Conservation (phyloP, 2,797 vertebrate species). For the Pseudochaenichthys georgianus region DNA sequence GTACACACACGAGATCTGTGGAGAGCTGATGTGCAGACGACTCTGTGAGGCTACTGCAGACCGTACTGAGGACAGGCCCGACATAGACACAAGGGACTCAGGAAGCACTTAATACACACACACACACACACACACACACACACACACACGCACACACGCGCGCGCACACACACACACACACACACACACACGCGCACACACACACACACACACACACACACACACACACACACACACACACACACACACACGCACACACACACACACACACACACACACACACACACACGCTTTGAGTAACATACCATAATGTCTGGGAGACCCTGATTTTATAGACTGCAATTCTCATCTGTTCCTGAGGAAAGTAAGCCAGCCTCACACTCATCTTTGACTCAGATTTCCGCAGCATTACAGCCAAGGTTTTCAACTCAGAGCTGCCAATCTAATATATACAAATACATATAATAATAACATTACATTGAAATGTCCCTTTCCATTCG, state of each 20-base stretch:
- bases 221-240: conserved; percentile 32
- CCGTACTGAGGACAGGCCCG: conserved; percentile 75
- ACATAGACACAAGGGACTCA: conserved; percentile 79
- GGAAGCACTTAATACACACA: conserved; percentile 87
- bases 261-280: conserved; percentile 23
- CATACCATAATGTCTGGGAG: conserved; percentile 72
- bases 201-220: conserved; percentile 28
- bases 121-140: conserved; percentile 1
- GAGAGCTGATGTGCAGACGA: conserved; percentile 71
- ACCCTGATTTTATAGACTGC: conserved; percentile 82
- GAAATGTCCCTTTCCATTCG: not conserved
- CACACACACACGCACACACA: conserved; percentile 31
- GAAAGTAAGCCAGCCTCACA: conserved; percentile 63
- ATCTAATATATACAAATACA: not conserved
- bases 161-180: conserved; percentile 6
- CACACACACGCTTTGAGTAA: conserved; percentile 50
- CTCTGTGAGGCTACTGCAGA: conserved; percentile 80
- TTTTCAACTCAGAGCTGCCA: conserved; percentile 16
- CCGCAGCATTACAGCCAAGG: conserved; percentile 32
- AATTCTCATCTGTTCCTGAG: conserved; percentile 80
- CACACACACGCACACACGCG: conserved; percentile 36
- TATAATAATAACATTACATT: not conserved
- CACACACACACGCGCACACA: conserved; percentile 7
- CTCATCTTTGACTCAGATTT: conserved; percentile 56
- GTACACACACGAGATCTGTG: conserved; percentile 78